Conservation (phyloP, 2,888 invertebrate species). For the Lasioglossum villosulum region DNA sequence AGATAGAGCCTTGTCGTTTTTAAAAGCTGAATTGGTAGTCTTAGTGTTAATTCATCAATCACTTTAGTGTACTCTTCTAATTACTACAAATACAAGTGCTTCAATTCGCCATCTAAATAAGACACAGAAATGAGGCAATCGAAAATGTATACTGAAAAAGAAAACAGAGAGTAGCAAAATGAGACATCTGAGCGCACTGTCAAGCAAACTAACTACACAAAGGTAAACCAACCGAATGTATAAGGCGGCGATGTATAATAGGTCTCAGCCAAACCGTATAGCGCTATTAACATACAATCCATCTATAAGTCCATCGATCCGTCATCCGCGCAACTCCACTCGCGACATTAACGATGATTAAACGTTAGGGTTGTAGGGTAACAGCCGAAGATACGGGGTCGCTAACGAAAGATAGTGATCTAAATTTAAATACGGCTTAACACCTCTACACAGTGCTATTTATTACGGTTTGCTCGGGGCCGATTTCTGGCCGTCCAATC, state of each 20-base stretch:
- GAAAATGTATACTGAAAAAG: too few species aligned
- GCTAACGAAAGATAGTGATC: slow-evolving; percentile 41
- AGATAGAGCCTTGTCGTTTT: too few species aligned
- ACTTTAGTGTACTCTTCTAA: too few species aligned
- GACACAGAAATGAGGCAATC: too few species aligned
- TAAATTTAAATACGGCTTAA: slow-evolving; percentile 66
- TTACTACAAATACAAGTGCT: too few species aligned
- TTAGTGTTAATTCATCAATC: too few species aligned
- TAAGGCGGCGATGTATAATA: background rate
- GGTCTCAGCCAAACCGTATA: too few species aligned
- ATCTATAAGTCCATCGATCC: background rate
- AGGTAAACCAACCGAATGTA: background rate
- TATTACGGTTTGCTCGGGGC: slow-evolving; percentile 57
- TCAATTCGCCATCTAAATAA: too few species aligned
- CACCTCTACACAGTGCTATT: slow-evolving; percentile 60
- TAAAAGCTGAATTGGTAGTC: too few species aligned
- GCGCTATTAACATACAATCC: background rate
- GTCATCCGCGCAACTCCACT: background rate
- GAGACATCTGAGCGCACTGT: background rate
- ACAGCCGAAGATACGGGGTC: slow-evolving; percentile 31
- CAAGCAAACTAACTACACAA: background rate
- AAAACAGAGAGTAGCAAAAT: background rate
- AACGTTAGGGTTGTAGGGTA: slow-evolving; percentile 70
- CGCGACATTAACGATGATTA: slow-evolving; percentile 70
- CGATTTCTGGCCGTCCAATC: slow-evolving; percentile 53